Percentiles rank a stretch among this genome's conserved stretches.
phyloP scores from a whole-genome alignment of 2,113 vertebrate species.

The Myotis yumanensis region DNA sequence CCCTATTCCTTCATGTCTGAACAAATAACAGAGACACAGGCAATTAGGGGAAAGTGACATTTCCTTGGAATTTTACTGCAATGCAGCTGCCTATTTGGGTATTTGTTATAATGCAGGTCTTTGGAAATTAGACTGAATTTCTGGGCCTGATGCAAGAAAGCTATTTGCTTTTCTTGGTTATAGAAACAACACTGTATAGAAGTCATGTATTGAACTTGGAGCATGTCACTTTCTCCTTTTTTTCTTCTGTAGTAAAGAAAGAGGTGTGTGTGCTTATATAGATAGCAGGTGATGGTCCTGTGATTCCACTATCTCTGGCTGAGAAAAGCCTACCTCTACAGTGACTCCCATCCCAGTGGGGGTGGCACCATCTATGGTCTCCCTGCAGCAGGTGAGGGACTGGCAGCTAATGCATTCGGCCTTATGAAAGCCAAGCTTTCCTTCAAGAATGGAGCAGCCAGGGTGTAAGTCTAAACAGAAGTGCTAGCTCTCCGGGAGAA shows the following conservation, averaged over 20 bases:
- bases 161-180: background rate
- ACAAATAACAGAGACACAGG: background rate
- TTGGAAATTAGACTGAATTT: constrained; percentile 23
- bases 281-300: background rate
- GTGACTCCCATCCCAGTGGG: background rate
- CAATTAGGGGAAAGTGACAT: background rate
- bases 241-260: background rate
- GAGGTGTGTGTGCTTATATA: background rate
- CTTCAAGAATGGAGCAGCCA: background rate
- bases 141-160: background rate
- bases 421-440: background rate
- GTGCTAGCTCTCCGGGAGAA: background rate
- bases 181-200: background rate
- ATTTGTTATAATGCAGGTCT: background rate
- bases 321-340: background rate
- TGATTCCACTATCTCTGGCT: background rate
- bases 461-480: background rate
- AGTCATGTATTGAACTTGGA: background rate
- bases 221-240: background rate
- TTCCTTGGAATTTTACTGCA: background rate
- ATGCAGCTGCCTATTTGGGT: background rate
- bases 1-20: background rate
- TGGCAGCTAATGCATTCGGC: background rate
- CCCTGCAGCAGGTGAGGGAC: background rate
- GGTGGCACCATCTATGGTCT: background rate